phyloP scores from a whole-genome alignment of 2,113 vertebrate genomes.

The Cepphus grylle region DNA sequence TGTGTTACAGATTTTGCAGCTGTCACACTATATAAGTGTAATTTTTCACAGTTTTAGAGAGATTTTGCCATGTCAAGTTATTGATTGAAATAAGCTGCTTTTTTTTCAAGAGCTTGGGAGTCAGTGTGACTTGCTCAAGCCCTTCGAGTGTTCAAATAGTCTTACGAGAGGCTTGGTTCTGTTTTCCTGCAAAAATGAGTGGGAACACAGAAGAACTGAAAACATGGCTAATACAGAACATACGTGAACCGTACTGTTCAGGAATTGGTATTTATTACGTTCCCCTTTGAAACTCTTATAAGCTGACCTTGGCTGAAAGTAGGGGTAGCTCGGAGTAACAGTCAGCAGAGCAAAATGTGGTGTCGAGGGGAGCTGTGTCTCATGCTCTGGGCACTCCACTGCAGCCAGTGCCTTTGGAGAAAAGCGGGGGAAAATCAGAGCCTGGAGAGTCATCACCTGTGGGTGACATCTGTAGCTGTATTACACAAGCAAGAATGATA shows the following conservation, averaged over 20 bases:
- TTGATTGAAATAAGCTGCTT: background rate
- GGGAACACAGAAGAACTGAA: background rate
- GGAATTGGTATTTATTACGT: background rate
- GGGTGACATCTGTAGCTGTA: background rate
- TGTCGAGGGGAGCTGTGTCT: background rate
- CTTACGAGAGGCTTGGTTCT: background rate
- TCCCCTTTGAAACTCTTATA: background rate
- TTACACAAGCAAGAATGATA: background rate
- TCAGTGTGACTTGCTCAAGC: background rate
- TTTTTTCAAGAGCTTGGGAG: background rate
- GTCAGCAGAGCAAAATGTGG: background rate
- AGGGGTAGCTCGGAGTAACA: background rate
- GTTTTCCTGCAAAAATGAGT: background rate
- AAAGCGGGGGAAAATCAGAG: background rate
- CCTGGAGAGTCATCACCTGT: background rate
- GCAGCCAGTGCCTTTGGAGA: background rate
- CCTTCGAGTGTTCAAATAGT: background rate
- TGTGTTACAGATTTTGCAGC: background rate
- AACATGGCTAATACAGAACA: background rate
- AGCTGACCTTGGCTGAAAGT: background rate
- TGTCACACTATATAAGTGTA: background rate
- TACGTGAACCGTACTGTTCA: background rate
- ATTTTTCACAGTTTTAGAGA: background rate
- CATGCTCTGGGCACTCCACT: background rate
- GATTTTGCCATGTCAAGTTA: background rate